Base-by-base conservation (phyloP, 2,113 vertebrate species). In the Syngnathus scovelli region DNA sequence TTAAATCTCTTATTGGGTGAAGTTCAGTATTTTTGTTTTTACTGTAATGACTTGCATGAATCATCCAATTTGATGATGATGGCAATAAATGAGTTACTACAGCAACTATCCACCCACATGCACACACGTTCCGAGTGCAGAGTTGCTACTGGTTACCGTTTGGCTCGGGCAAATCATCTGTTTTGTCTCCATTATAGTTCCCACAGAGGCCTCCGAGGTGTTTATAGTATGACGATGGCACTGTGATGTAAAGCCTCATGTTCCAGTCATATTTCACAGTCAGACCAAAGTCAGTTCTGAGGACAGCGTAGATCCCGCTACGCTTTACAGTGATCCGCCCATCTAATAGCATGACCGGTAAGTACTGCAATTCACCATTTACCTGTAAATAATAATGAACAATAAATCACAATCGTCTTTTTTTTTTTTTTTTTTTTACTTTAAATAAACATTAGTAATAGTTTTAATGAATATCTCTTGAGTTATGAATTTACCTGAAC, bases 131-230 rank as follows among this genome's bases (percentile, higher is more conserved):
- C 52, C 11, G 33, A 56, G 33, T 2, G 54, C 23, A 33, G n/a
- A 54, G 8, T 54, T 54, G n/a, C n/a, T 21, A 21, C n/a, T 18
- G 27, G 23, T 58, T 65, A 71, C 76, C 68, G 55, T 2, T 21
- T 38, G 69, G 44, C 2, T 10, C 48, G 2, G 76, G 64, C 18
- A 78, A 46, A 65, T 78, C 76, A 61, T 78, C 76, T 3, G 1
- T 48, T 6, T 1, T n/a, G 64, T 74, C 71, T 65, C 68, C 76
- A 9, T 78, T 78, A 64, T 78, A 78, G 68, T 78, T 74, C 65
- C 76, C 76, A 68, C 76, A 78, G 54, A 78, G 71, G 21, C 76
- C 76, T 18, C 71, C 71, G 0, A 78, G 21, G 21, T 68, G 46
- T 12, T 78, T 9, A 41, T 74, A 65, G 61, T 71, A 78, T 13